A percentile compares a stretch with the other conserved stretches of the same genome.
These are phyloP conservation scores for Lucilia sericata DNA, from an alignment of 1,140 invertebrate genomes.

Conservation along the genomic window DNA sequence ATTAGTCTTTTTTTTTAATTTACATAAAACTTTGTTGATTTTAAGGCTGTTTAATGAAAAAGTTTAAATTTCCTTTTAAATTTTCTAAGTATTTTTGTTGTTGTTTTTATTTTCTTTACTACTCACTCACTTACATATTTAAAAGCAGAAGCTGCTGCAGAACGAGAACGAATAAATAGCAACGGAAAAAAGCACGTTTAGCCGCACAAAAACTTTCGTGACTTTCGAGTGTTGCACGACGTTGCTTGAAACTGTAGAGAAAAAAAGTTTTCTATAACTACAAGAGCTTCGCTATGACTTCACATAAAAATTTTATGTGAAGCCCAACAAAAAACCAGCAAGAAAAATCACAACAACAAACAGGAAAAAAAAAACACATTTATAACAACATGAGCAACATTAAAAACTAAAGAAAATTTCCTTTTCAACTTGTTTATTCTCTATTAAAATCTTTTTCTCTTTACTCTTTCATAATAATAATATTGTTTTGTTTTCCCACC, in stretches of 20 bases:
- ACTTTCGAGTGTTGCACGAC: conserved; percentile 37
- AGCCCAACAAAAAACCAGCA: not conserved
- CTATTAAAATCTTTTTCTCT: too few species aligned
- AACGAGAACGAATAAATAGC: not conserved
- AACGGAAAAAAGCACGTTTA: conserved; percentile 34
- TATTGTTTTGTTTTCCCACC: too few species aligned
- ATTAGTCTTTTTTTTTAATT: too few species aligned
- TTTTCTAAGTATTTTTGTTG: not conserved
- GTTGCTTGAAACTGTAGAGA: conserved; percentile 39
- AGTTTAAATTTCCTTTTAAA: not conserved
- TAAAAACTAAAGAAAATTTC: conserved; percentile 5
- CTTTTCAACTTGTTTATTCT: too few species aligned
- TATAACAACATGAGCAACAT: not conserved
- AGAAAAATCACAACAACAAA: not conserved
- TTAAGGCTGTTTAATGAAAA: too few species aligned
- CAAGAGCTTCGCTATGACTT: conserved; percentile 36
- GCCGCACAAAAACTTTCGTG: conserved; percentile 42
- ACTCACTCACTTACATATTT: not conserved
- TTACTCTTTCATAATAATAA: too few species aligned
- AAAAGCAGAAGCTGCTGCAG: not conserved
- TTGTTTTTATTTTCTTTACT: not conserved
- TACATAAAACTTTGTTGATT: too few species aligned
- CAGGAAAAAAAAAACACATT: not conserved
- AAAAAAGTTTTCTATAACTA: conserved; percentile 39
- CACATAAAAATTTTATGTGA: conserved; percentile 20